phyloP scores from a whole-genome alignment of 2,888 invertebrate genomes.

The Epirrhoe tristata region DNA sequence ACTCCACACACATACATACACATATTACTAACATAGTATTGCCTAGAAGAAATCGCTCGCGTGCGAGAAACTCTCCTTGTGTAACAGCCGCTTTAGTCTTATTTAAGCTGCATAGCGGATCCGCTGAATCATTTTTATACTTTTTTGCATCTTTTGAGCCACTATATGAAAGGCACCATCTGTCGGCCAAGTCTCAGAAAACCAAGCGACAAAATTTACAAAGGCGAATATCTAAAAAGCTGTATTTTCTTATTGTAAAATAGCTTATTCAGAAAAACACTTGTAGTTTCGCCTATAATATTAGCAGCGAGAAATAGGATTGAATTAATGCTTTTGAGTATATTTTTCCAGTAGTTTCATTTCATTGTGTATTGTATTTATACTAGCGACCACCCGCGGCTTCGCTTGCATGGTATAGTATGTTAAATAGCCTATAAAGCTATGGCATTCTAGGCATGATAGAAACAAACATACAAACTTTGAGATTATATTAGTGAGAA shows the following conservation, averaged over 20 bases:
- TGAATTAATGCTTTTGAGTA: background rate
- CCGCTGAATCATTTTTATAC: background rate
- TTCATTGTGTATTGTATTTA: background rate
- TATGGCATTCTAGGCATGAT: too few relatives aligned
- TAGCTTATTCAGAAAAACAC: conserved; percentile 15
- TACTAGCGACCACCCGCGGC: too few relatives aligned
- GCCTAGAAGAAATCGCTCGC: too few relatives aligned
- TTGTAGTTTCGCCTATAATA: conserved; percentile 1
- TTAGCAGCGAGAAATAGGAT: background rate
- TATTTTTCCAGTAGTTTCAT: background rate
- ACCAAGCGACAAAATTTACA: conserved; percentile 13
- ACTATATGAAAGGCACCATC: background rate
- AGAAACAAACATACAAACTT: too few relatives aligned
- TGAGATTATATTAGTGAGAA: too few relatives aligned
- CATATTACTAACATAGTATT: too few relatives aligned
- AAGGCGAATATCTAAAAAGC: conserved; percentile 11
- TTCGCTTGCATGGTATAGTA: too few relatives aligned
- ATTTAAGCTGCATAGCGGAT: too few relatives aligned
- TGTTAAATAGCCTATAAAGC: too few relatives aligned
- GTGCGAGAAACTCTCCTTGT: too few relatives aligned
- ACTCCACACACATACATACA: too few relatives aligned
- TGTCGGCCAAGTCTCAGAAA: background rate
- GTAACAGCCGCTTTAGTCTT: too few relatives aligned
- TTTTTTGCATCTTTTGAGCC: conserved; percentile 4
- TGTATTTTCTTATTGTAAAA: conserved; percentile 12